Evolutionary conservation across 2,888 invertebrate genomes (phyloP), one percentile per base, ranked within the genome.

Genomic region (Drosophila merina): DNA sequence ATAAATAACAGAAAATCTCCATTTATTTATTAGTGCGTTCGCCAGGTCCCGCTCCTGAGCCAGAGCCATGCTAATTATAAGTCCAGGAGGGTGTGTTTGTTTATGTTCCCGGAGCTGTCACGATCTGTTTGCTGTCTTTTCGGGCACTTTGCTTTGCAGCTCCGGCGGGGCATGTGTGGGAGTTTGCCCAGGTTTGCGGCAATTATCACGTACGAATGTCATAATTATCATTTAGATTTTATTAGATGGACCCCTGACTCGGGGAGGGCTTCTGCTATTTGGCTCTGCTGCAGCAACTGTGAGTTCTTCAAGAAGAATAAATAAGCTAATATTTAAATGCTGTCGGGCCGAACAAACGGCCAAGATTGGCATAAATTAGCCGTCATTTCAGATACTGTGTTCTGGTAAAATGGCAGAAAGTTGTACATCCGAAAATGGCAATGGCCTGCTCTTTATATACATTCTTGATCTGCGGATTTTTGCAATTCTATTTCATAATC

Each of bases 191-290:
- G 74, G 76, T 79, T 83, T 89, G 77, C 75, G 74, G 77, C 90
- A 87, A 89, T 90, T 88, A 89, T 90, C 90, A 90, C 90, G 90
- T 90, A 90, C 89, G 89, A 82, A 88, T 89, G 89, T 86, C 90
- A 89, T 90, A 90, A 90, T 90, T 89, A 90, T 89, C 88, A 88
- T 89, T 85, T 81, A 77, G 79, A 83, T 82, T 89, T 80, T 76
- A 85, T 82, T 85, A 74, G 84, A 66, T 82, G 82, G 75, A 79
- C 64, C 66, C 60, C 38, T 52, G 62, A 68, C 36, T 36, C 36
- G 36, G 36, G 12, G 69, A 59, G 70, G 42, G 42, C 47, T 64
- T 20, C 20, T 42, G 20, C 7, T 42, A n/a, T 60, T 60, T 70
- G 60, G 60, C 47, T 66, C 70, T 56, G 60, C 57, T 62, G 50